Evolutionary conservation across 2,888 invertebrate species (phyloP).

Genomic region (Leptinotarsa haldemani): DNA sequence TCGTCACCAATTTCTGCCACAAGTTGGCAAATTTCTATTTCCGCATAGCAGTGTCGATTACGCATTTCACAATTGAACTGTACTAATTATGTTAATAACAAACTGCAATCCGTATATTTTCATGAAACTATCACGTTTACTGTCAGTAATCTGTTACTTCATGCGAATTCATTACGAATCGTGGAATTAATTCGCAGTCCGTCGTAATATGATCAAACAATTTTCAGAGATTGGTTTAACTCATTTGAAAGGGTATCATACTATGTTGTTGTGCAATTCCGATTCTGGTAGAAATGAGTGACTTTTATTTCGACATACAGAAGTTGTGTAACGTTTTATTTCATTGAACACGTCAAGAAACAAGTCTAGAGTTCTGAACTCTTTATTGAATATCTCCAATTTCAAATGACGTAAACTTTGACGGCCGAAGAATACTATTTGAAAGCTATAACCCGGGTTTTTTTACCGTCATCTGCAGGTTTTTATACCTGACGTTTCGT

Average conservation of each 20-base stretch:
- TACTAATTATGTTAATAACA: slow-evolving; percentile 1
- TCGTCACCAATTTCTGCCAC: not conserved
- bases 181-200: not conserved
- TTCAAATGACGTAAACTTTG: too few relatives aligned
- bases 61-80: not conserved
- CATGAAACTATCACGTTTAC: slow-evolving; percentile 8
- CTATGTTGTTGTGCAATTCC: not conserved
- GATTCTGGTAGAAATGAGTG: not conserved
- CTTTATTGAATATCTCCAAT: too few relatives aligned
- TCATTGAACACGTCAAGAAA: too few relatives aligned
- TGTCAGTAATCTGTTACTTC: slow-evolving; percentile 15
- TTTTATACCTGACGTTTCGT: too few relatives aligned
- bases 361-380: too few relatives aligned
- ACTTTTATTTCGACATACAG: too few relatives aligned
- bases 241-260: too few relatives aligned
- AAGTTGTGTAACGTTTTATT: too few relatives aligned
- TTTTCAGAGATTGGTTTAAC: not conserved
- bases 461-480: too few relatives aligned
- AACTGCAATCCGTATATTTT: not conserved
- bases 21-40: slow-evolving; percentile 2
- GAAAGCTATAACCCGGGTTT: too few relatives aligned
- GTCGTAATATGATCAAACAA: not conserved
- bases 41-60: not conserved
- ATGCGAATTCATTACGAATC: not conserved
- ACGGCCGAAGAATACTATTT: too few relatives aligned